A percentile compares a stretch with the other conserved stretches of the same genome.
These are phyloP conservation scores for Wiebesia pumilae DNA, from an alignment of 1,140 invertebrate species.

Conservation along the genomic window DNA sequence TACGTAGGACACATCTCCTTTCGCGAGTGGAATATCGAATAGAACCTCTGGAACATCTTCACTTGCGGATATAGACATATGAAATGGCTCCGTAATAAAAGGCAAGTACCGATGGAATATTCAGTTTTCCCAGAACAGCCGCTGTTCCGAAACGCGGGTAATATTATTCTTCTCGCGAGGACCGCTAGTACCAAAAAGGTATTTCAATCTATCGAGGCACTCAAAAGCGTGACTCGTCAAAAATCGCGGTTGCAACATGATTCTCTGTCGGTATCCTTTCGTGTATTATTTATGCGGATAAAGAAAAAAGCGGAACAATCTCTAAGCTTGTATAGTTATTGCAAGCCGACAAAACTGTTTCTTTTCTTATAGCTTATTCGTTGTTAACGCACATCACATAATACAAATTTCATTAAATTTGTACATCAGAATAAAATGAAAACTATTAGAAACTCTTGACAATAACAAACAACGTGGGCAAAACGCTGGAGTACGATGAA, in stretches of 20 bases:
- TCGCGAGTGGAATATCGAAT: conserved; percentile 63
- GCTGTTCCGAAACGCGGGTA: conserved; percentile 39
- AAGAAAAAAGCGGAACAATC: not conserved
- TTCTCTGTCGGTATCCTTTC: not conserved
- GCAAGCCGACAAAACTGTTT: too few relatives aligned
- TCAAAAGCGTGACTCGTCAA: conserved; percentile 23
- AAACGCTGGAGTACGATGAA: too few relatives aligned
- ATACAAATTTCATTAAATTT: too few relatives aligned
- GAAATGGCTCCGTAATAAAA: conserved; percentile 10
- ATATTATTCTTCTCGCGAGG: conserved; percentile 57
- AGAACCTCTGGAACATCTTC: conserved; percentile 41
- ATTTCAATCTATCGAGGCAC: conserved; percentile 29
- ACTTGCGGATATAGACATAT: not conserved
- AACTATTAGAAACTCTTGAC: too few relatives aligned
- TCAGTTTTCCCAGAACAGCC: conserved; percentile 55
- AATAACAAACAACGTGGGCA: too few relatives aligned
- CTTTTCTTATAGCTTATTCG: too few relatives aligned
- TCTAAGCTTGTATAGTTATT: not conserved
- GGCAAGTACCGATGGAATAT: conserved; percentile 50
- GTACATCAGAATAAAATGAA: too few relatives aligned
- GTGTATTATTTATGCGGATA: not conserved
- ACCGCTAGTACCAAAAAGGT: conserved; percentile 16
- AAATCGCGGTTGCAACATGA: not conserved
- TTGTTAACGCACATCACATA: too few relatives aligned
- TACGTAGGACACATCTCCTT: conserved; percentile 51